These are phyloP conservation scores for Antheraea mylitta DNA, from an alignment of 1,140 invertebrate genomes.

Conservation along the genomic window DNA sequence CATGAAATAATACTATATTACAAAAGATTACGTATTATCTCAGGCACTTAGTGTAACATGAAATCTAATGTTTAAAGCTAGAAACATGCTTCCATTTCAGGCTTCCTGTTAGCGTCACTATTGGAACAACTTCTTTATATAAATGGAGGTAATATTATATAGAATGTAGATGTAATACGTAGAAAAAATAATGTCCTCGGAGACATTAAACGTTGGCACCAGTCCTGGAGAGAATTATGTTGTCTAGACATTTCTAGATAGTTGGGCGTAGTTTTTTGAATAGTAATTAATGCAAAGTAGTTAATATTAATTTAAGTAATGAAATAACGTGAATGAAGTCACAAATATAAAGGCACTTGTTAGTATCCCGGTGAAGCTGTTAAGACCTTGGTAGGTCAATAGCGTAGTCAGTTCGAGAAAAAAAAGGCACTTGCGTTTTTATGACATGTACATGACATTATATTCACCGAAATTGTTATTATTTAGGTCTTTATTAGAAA, in stretches of 20 bases:
- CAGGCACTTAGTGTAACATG: background rate
- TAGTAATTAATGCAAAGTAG: background rate
- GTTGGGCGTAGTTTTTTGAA: background rate
- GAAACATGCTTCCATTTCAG: slow-evolving; percentile 2
- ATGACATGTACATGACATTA: too few species aligned
- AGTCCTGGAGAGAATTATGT: background rate
- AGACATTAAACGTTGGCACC: background rate
- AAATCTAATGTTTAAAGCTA: background rate
- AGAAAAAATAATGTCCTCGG: background rate
- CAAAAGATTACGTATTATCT: background rate
- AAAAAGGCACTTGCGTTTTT: too few species aligned
- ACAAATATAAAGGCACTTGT: too few species aligned
- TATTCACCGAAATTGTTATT: too few species aligned
- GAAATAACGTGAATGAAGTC: background rate
- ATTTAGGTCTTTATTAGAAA: too few species aligned
- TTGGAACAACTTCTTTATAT: background rate
- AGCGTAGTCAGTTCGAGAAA: too few species aligned
- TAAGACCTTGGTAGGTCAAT: too few species aligned
- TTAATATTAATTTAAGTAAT: background rate
- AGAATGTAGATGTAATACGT: too few species aligned
- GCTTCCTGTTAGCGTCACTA: background rate
- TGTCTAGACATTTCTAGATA: background rate
- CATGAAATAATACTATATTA: background rate
- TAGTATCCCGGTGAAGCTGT: too few species aligned
- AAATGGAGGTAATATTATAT: background rate